A percentile compares a stretch with the other conserved stretches of the same genome.
Evolutionary conservation across 2,888 invertebrate species (phyloP).

Genomic region (Drosophila aldrichi): DNA sequence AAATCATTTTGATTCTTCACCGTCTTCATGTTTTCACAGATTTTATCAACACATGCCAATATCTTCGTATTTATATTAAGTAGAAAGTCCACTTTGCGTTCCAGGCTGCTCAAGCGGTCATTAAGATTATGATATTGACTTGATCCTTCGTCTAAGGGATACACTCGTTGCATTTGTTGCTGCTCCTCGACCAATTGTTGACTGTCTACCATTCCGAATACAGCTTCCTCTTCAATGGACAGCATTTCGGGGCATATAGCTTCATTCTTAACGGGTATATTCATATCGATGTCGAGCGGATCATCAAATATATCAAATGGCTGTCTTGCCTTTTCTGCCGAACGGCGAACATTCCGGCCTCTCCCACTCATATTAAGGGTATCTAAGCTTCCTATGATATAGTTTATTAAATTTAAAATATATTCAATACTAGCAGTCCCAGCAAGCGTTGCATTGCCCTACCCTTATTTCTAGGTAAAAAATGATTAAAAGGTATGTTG

Average conservation of each 20-base stretch:
- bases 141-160: constrained; percentile 17
- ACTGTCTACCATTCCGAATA: constrained; percentile 46
- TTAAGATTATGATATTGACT: constrained; percentile 24
- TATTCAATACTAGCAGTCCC: too few relatives aligned
- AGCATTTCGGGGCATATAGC: constrained; percentile 31
- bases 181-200: constrained; percentile 44
- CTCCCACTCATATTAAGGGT: constrained; percentile 24
- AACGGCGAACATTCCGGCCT: constrained; percentile 8
- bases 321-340: constrained; percentile 2
- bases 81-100: constrained; percentile 52
- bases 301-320: constrained; percentile 33
- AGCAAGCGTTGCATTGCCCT: too few relatives aligned
- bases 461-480: too few relatives aligned
- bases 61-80: constrained; percentile 50
- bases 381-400: not conserved
- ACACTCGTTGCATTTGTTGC: constrained; percentile 33
- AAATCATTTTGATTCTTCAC: constrained; percentile 36
- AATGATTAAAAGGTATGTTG: too few relatives aligned
- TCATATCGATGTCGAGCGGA: constrained; percentile 46
- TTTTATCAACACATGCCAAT: constrained; percentile 47
- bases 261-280: constrained; percentile 34
- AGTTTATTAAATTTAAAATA: not conserved
- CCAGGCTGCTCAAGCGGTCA: constrained; percentile 44
- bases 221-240: constrained; percentile 15
- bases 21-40: constrained; percentile 36